These are phyloP conservation scores for Pherbina coryleti DNA, from an alignment of 2,888 invertebrate genomes.

Conservation along the genomic window DNA sequence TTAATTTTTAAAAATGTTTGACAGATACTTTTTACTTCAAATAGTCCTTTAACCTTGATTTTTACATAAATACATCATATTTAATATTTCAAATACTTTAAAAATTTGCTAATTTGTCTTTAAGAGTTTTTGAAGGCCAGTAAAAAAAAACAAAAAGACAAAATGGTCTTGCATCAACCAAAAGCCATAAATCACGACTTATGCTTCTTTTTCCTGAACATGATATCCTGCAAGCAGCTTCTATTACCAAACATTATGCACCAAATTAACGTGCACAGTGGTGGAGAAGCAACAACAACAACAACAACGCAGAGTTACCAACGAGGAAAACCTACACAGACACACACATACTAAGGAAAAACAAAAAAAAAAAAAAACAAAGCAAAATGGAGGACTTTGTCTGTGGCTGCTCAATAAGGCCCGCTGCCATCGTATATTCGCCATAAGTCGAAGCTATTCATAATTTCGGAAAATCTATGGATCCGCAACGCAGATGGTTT, in stretches of 20 bases:
- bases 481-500: conserved; percentile 22
- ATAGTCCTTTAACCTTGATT: too few species aligned
- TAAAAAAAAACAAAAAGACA: too few species aligned
- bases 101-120: too few species aligned
- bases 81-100: too few species aligned
- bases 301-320: neutral
- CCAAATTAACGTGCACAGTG: conserved; percentile 33
- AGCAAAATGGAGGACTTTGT: neutral
- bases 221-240: conserved; percentile 16
- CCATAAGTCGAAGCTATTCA: conserved; percentile 22
- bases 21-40: too few species aligned
- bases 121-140: too few species aligned
- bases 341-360: neutral
- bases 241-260: conserved; percentile 30
- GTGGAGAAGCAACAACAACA: conserved; percentile 3
- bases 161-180: neutral
- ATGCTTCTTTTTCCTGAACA: neutral
- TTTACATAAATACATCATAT: too few species aligned
- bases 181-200: conserved; percentile 9
- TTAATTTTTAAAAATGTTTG: too few species aligned
- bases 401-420: conserved; percentile 10
- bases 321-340: neutral
- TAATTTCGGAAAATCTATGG: conserved; percentile 15
- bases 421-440: neutral
- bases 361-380: conserved; percentile 3